These are phyloP conservation scores for Diorhabda elongata DNA, from an alignment of 1,140 invertebrate species.

Conservation along the genomic window DNA sequence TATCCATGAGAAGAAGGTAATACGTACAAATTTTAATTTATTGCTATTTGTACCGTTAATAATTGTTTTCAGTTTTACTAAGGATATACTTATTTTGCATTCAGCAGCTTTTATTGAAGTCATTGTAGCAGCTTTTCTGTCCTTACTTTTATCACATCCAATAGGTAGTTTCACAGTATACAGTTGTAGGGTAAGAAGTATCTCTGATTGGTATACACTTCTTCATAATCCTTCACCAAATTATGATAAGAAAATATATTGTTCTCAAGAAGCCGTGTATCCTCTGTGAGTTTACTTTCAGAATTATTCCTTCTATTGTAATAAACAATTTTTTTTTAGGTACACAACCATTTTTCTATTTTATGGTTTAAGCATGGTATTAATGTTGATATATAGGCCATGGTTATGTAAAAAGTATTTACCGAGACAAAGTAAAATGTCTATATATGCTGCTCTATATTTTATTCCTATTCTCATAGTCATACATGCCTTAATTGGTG, in stretches of 20 bases:
- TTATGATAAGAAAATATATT: slow-evolving; percentile 83
- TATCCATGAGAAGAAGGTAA: slow-evolving; percentile 69
- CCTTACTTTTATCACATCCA: slow-evolving; percentile 74
- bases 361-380: slow-evolving; percentile 75
- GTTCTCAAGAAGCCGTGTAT: slow-evolving; percentile 95
- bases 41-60: not conserved
- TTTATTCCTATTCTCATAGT: slow-evolving; percentile 88
- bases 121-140: slow-evolving; percentile 64
- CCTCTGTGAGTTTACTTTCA: slow-evolving; percentile 72
- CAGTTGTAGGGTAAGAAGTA: slow-evolving; percentile 70
- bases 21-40: not conserved
- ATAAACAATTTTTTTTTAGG: slow-evolving; percentile 51
- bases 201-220: slow-evolving; percentile 95
- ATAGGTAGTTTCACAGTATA: slow-evolving; percentile 67
- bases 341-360: slow-evolving; percentile 94
- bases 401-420: slow-evolving; percentile 62
- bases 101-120: slow-evolving; percentile 79
- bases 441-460: slow-evolving; percentile 91
- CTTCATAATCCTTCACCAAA: slow-evolving; percentile 91
- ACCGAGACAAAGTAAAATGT: slow-evolving; percentile 65
- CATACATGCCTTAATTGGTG: slow-evolving; percentile 84
- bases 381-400: slow-evolving; percentile 76
- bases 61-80: slow-evolving; percentile 58
- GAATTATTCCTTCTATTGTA: not conserved
- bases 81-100: slow-evolving; percentile 67